Percentiles rank a stretch among this genome's conserved stretches.
phyloP scores from a whole-genome alignment of 2,888 invertebrate species.

The Agrilus mali region DNA sequence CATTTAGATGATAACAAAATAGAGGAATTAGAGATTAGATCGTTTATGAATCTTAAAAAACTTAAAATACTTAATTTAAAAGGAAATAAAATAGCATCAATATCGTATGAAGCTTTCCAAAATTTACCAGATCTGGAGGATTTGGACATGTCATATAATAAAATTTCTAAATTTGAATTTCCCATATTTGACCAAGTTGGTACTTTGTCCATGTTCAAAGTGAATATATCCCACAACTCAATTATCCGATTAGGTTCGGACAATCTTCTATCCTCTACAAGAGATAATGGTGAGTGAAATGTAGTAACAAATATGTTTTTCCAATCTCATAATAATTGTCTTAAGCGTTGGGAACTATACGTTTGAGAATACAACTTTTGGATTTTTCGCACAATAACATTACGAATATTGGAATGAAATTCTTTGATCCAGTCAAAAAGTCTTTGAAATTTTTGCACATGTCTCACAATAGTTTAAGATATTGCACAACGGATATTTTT shows the following conservation, averaged over 20 bases:
- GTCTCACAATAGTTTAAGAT: constrained; percentile 56
- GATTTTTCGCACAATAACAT: constrained; percentile 85
- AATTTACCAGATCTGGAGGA: constrained; percentile 73
- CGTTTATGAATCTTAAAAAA: constrained; percentile 73
- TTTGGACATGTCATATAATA: constrained; percentile 75
- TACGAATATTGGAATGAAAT: constrained; percentile 57
- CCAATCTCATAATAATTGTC: background rate
- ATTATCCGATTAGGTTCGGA: constrained; percentile 35
- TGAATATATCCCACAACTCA: constrained; percentile 72
- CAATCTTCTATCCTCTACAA: constrained; percentile 20
- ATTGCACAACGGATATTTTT: constrained; percentile 69
- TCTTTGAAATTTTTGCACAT: constrained; percentile 70
- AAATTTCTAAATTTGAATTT: constrained; percentile 65
- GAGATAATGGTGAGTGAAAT: constrained; percentile 20
- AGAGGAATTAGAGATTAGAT: constrained; percentile 57
- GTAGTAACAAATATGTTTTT: background rate
- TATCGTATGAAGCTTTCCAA: constrained; percentile 68
- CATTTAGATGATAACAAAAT: constrained; percentile 77
- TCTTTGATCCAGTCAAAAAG: constrained; percentile 61
- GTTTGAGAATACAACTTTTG: constrained; percentile 63
- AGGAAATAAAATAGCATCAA: constrained; percentile 64
- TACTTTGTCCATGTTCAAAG: constrained; percentile 62
- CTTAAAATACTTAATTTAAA: constrained; percentile 68
- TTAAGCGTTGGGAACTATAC: constrained; percentile 31
- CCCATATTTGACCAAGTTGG: constrained; percentile 86